These are phyloP conservation scores for Phlogophora meticulosa DNA, from an alignment of 2,888 invertebrate species.

Conservation along the genomic window DNA sequence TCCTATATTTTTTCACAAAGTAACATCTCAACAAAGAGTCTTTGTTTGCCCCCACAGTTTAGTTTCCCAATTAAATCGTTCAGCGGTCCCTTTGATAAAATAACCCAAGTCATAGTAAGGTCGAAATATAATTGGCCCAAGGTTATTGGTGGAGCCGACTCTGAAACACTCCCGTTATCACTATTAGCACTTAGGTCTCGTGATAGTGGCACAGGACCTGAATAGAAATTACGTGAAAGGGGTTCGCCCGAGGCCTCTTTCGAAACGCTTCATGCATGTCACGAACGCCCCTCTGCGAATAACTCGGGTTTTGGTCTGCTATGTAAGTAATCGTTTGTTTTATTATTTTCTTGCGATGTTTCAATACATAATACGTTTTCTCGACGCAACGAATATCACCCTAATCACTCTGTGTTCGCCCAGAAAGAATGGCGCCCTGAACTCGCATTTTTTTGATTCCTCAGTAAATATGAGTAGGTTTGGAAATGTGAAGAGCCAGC, in stretches of 20 bases:
- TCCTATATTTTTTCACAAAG: not conserved
- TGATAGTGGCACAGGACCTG: constrained; percentile 73
- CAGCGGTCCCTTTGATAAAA: constrained; percentile 45
- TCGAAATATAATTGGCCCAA: constrained; percentile 71
- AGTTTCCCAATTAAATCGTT: constrained; percentile 56
- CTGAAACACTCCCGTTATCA: constrained; percentile 77
- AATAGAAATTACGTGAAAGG: constrained; percentile 84
- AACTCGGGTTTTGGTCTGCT: constrained; percentile 76
- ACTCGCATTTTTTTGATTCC: constrained; percentile 56
- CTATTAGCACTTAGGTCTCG: constrained; percentile 83
- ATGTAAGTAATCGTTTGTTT: constrained; percentile 79
- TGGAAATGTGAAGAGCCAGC: constrained; percentile 67
- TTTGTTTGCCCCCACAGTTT: constrained; percentile 37
- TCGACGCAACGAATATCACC: constrained; percentile 25
- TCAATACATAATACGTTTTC: constrained; percentile 55
- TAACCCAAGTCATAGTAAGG: constrained; percentile 59
- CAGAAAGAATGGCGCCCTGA: constrained; percentile 40
- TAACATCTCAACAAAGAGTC: constrained; percentile 14
- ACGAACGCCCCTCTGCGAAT: constrained; percentile 75
- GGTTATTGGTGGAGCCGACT: constrained; percentile 70
- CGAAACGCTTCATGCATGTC: constrained; percentile 77
- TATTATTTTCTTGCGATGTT: constrained; percentile 75
- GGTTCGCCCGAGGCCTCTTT: constrained; percentile 66
- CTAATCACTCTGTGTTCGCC: constrained; percentile 50
- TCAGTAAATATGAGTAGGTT: constrained; percentile 48